Conservation (phyloP, 1,140 invertebrate genomes). For the Agraylea sexmaculata region DNA sequence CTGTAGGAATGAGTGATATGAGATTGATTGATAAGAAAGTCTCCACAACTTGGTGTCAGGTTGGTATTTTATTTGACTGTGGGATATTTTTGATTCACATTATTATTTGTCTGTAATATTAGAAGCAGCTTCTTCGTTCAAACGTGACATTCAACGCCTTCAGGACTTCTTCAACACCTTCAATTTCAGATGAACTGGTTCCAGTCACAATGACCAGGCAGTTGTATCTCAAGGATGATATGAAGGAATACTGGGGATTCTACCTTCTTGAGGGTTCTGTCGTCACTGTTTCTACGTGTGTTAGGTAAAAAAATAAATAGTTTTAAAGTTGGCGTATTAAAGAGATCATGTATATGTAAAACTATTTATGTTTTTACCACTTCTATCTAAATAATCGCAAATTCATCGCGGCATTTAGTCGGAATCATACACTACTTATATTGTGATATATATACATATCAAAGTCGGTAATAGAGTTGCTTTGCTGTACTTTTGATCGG, state of each 20-base stretch:
- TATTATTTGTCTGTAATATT: conserved; percentile 10
- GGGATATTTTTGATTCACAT: background rate
- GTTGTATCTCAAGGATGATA: conserved; percentile 59
- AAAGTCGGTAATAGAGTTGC: no score
- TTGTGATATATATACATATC: no score
- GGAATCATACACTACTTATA: no score
- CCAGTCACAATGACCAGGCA: conserved; percentile 55
- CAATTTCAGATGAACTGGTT: conserved; percentile 40
- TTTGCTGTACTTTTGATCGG: no score
- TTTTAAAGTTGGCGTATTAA: background rate
- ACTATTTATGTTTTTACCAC: conserved; percentile 6
- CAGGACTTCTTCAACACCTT: conserved; percentile 48
- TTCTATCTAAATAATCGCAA: no score
- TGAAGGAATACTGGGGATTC: conserved; percentile 76
- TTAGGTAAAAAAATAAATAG: conserved; percentile 50
- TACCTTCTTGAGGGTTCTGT: conserved; percentile 63
- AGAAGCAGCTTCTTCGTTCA: conserved; percentile 56
- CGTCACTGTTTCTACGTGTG: conserved; percentile 62
- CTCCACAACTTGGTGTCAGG: conserved; percentile 70
- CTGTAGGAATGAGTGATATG: conserved; percentile 65
- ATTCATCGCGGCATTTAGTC: no score
- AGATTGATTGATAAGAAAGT: conserved; percentile 55
- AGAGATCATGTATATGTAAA: background rate
- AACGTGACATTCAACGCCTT: conserved; percentile 69
- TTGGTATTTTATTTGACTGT: conserved; percentile 21